Evolutionary conservation across 2,888 invertebrate genomes (phyloP), one percentile per base, ranked within the genome.

Genomic region (Oithona nana): DNA sequence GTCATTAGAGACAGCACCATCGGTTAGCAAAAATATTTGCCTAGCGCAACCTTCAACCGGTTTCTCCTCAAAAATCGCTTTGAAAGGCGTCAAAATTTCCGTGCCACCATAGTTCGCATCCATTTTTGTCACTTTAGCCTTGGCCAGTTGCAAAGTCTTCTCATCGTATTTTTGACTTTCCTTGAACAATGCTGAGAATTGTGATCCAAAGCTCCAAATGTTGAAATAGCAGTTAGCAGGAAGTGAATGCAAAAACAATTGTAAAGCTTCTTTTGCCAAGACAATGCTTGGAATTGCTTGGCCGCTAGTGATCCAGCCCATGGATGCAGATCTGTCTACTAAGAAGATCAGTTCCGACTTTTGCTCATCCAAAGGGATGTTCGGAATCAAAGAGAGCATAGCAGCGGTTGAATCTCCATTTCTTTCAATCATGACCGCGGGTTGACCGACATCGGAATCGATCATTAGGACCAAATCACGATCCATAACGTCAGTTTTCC

Each of bases 351-450:
- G 66, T 52, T 69, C 69, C 67, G 71, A 52, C 66, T 68, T 61
- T 67, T 68, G 61, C 64, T 68, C 66, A 22, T 65, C 57, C 28
- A 69, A 64, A 60, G 69, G 72, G 68, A 75, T 75, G 67, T 73
- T 73, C 0, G 76, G 76, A 66, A 74, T 74, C 66, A 75, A 73
- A 29, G 73, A 71, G 67, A 75, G 64, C 74, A 74, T 74, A 66
- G 72, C 26, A 20, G 39, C 59, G 16, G 3, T 57, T 4, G 58
- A 30, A 4, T 39, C 67, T 39, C 4, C 28, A 26, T 30, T 50
- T 49, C 64, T 68, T 67, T 76, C 75, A 6, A 73, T 71, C 71
- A 74, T 75, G 71, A 76, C 71, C 57, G 75, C 66, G 2, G 75
- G 75, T 11, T 72, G 71, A 65, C 75, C 73, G 51, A 73, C 69